These are phyloP conservation scores for Amazona vittata DNA, from an alignment of 2,113 vertebrate species.

Conservation along the genomic window DNA sequence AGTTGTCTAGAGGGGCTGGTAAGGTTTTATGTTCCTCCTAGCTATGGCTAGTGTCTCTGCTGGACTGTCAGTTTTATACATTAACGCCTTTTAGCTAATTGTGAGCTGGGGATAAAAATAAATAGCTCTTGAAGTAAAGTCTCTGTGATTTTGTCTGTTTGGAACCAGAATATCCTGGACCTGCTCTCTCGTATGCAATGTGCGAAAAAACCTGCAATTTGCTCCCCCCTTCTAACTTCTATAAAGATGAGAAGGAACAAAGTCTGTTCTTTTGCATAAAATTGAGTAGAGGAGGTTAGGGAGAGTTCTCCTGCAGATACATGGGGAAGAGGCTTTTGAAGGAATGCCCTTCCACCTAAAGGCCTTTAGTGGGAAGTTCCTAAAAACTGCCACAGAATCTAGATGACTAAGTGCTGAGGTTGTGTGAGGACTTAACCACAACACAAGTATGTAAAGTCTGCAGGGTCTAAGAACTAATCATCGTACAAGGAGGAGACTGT, in stretches of 20 bases:
- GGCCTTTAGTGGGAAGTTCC: background rate
- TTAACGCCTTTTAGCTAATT: background rate
- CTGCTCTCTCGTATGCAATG: background rate
- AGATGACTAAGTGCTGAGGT: background rate
- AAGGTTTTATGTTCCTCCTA: background rate
- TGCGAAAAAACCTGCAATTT: background rate
- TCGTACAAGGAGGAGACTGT: background rate
- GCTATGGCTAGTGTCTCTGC: background rate
- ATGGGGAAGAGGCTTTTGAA: background rate
- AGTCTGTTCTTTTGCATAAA: background rate
- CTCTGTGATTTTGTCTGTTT: background rate
- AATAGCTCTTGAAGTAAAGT: background rate
- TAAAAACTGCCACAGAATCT: conserved; percentile 9
- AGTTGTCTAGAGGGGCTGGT: background rate
- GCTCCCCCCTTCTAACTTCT: background rate
- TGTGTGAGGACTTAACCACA: conserved; percentile 11
- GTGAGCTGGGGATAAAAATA: conserved; percentile 23
- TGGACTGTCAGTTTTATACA: background rate
- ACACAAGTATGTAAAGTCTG: background rate
- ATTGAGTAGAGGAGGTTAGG: background rate
- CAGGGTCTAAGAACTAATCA: background rate
- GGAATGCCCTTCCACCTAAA: background rate
- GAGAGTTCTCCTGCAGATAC: background rate
- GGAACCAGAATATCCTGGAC: conserved; percentile 1
- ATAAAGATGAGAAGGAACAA: background rate